Conservation (phyloP, 2,888 invertebrate genomes). For the Lasioglossum leucozonium region DNA sequence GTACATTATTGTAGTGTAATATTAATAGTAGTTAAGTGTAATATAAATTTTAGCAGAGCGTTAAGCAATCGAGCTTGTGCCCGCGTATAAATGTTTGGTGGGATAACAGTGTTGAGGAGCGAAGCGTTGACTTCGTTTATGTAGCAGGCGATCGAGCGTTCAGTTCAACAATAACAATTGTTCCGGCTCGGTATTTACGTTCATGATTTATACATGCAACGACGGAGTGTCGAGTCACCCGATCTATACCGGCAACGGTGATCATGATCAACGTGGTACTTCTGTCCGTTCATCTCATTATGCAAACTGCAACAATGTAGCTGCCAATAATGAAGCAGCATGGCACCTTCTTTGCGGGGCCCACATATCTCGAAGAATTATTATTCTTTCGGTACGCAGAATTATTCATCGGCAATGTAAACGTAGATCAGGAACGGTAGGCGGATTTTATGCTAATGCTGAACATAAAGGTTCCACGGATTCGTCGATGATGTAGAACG, state of each 20-base stretch:
- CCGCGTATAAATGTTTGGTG: background rate
- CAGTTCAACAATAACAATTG: slow-evolving; percentile 13
- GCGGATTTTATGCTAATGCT: slow-evolving; percentile 3
- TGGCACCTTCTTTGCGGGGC: slow-evolving; percentile 1
- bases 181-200: slow-evolving; percentile 26
- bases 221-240: slow-evolving; percentile 24
- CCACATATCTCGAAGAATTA: slow-evolving; percentile 17
- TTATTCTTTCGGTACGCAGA: slow-evolving; percentile 20
- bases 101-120: background rate
- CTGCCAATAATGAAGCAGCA: slow-evolving; percentile 21
- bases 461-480: background rate
- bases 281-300: slow-evolving; percentile 42
- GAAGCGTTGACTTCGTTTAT: slow-evolving; percentile 11
- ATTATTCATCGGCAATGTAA: slow-evolving; percentile 25
- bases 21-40: no score
- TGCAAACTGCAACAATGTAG: slow-evolving; percentile 48
- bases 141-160: background rate
- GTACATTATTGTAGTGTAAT: no score
- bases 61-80: background rate
- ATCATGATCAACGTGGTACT: slow-evolving; percentile 38
- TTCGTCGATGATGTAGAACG: background rate
- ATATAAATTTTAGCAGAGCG: background rate
- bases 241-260: slow-evolving; percentile 13
- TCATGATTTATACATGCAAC: slow-evolving; percentile 26
- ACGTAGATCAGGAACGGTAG: background rate